A percentile compares a stretch with the other conserved stretches of the same genome.
Evolutionary conservation across 1,140 invertebrate species (phyloP).

Genomic region (Drosophila ficusphila): DNA sequence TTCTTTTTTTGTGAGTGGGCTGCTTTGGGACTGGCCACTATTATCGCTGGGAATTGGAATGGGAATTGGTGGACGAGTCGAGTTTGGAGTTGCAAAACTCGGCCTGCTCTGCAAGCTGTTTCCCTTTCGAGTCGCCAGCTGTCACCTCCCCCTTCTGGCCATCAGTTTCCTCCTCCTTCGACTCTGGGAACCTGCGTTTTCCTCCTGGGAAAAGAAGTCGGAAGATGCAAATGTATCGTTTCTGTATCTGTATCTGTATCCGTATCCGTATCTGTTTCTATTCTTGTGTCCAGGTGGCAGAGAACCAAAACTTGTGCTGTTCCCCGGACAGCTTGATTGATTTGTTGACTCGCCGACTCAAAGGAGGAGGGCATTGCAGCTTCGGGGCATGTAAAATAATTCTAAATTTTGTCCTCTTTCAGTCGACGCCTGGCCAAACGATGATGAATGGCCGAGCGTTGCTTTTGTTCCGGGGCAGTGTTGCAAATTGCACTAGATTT

Average conservation of each 20-base stretch:
- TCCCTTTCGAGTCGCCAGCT: slow-evolving; percentile 17
- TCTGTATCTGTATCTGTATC: background rate
- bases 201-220: slow-evolving; percentile 8
- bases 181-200: slow-evolving; percentile 1
- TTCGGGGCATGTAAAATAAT: slow-evolving; percentile 36
- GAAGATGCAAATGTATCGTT: slow-evolving; percentile 2
- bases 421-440: slow-evolving; percentile 27
- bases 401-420: slow-evolving; percentile 30
- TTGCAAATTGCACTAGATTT: background rate
- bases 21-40: background rate
- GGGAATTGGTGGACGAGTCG: background rate
- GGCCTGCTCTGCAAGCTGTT: slow-evolving; percentile 11
- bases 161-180: slow-evolving; percentile 4
- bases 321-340: slow-evolving; percentile 40
- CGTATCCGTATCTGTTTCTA: background rate
- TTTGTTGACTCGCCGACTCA: slow-evolving; percentile 30
- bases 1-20: background rate
- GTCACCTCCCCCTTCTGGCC: slow-evolving; percentile 3
- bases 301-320: background rate
- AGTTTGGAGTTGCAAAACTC: background rate
- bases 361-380: slow-evolving; percentile 10
- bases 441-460: slow-evolving; percentile 47
- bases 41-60: too few relatives aligned
- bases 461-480: background rate
- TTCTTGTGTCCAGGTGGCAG: slow-evolving; percentile 12